Percentiles rank a stretch among this genome's conserved stretches.
phyloP scores from a whole-genome alignment of 2,113 vertebrate genomes.

The Alectura lathami region DNA sequence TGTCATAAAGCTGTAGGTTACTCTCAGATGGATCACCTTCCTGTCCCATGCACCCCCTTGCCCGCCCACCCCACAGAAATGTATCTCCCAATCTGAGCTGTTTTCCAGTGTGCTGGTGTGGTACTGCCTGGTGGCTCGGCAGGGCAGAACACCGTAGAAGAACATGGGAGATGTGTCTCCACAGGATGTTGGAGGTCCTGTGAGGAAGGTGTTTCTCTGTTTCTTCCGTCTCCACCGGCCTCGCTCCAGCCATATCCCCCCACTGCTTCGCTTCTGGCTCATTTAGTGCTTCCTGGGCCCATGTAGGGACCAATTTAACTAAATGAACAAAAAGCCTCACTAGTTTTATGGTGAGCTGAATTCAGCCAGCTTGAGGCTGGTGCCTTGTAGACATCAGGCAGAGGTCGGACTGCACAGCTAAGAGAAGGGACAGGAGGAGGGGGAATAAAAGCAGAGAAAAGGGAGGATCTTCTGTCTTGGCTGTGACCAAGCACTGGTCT shows the following conservation, averaged over 20 bases:
- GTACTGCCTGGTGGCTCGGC: not conserved
- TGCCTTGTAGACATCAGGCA: not conserved
- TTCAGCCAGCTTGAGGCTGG: not conserved
- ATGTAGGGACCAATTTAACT: fast-evolving
- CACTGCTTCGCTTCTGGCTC: not conserved
- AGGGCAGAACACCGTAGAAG: not conserved
- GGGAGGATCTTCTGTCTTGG: not conserved
- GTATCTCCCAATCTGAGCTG: not conserved
- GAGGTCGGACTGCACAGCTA: not conserved
- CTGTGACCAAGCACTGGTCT: not conserved
- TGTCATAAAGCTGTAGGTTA: not conserved
- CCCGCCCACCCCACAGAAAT: not conserved
- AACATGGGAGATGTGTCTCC: not conserved
- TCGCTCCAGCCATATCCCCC: not conserved
- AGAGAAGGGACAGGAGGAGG: not conserved
- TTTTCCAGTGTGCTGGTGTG: not conserved
- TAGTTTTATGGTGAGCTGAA: not conserved
- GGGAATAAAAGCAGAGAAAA: not conserved
- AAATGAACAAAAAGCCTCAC: not conserved
- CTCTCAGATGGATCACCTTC: not conserved
- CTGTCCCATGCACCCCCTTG: not conserved
- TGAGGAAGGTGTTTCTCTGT: not conserved
- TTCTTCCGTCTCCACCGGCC: not conserved
- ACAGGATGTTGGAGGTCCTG: not conserved
- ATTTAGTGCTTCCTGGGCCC: not conserved